Conservation (phyloP, 2,888 invertebrate genomes). For the Quadroppia sp. region DNA sequence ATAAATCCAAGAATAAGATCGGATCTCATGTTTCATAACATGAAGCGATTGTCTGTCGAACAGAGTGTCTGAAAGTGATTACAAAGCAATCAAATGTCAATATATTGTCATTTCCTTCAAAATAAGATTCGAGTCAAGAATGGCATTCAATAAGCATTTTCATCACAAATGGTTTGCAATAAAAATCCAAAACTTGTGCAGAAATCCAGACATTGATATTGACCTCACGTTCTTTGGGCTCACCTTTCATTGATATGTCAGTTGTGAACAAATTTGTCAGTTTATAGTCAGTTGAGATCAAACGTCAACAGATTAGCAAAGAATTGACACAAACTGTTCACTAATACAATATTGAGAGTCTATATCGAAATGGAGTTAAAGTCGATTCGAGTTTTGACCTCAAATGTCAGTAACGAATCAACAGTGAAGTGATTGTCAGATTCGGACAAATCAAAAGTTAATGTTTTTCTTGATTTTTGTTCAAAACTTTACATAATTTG, state of each 20-base stretch:
- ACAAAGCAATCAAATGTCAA: no score
- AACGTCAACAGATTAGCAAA: constrained; percentile 5
- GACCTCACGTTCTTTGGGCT: constrained; percentile 35
- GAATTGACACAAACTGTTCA: constrained; percentile 19
- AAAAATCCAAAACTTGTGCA: background rate
- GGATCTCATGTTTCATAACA: constrained; percentile 7
- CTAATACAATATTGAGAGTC: background rate
- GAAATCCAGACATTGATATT: background rate
- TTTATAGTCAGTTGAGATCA: constrained; percentile 6
- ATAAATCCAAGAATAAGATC: background rate
- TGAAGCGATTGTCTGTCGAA: background rate
- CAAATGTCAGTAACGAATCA: constrained; percentile 18
- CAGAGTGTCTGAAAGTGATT: no score
- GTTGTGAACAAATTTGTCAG: constrained; percentile 28
- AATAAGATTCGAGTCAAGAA: no score
- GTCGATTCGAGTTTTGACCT: background rate
- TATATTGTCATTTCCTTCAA: no score
- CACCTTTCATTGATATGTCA: constrained; percentile 33
- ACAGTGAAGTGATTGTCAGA: no score
- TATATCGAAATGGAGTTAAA: background rate
- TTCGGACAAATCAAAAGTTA: background rate
- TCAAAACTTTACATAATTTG: background rate
- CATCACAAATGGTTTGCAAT: background rate
- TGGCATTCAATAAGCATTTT: no score
- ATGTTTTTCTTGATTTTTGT: background rate